Evolutionary conservation across 2,113 vertebrate genomes (phyloP).

Genomic region (Centropus bengalensis): DNA sequence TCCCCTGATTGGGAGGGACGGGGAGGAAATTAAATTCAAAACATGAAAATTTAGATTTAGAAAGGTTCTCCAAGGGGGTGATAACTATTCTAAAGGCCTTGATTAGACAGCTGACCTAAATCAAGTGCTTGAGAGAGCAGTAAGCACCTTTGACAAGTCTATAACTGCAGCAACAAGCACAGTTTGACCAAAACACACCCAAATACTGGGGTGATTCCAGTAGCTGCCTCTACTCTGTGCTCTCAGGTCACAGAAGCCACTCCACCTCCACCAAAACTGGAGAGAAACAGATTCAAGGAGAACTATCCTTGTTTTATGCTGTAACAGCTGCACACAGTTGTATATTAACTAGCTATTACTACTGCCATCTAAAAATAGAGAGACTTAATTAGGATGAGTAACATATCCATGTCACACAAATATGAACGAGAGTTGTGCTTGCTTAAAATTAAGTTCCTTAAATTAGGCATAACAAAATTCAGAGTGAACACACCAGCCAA

Average conservation of each 20-base stretch:
- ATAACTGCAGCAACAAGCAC: not conserved
- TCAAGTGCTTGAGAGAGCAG: not conserved
- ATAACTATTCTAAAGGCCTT: not conserved
- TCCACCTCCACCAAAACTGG: not conserved
- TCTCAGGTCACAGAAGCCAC: not conserved
- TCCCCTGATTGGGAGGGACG: not conserved
- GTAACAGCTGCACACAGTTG: not conserved
- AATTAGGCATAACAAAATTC: constrained; percentile 38
- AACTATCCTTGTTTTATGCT: too few relatives aligned
- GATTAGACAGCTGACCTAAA: not conserved
- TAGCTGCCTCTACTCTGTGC: not conserved
- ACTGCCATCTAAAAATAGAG: not conserved
- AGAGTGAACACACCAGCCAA: constrained; percentile 11
- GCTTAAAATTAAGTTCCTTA: constrained; percentile 3
- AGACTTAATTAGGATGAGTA: not conserved
- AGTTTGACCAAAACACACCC: not conserved
- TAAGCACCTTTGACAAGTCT: not conserved
- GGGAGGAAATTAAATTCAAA: not conserved
- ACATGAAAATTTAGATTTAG: not conserved
- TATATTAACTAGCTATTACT: constrained; percentile 29
- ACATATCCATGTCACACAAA: not conserved
- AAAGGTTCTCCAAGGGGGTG: not conserved
- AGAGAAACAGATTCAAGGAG: not conserved
- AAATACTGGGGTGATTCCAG: not conserved
- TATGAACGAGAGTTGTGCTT: not conserved